Conservation (phyloP, 2,888 invertebrate species). For the Germaria angustata region DNA sequence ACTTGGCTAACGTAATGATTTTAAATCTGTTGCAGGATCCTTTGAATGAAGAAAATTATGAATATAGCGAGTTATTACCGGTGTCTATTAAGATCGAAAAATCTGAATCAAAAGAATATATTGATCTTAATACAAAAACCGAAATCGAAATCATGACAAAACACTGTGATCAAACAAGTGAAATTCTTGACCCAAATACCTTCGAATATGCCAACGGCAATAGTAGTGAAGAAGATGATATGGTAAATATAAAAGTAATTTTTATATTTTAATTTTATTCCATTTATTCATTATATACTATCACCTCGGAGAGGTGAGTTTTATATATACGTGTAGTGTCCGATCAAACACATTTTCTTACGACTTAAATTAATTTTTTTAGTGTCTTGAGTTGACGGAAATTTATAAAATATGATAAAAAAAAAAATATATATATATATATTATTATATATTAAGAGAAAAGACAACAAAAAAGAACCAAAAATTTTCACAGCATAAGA, state of each 20-base stretch:
- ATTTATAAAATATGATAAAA: no score
- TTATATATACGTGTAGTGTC: no score
- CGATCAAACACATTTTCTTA: no score
- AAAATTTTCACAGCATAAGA: no score
- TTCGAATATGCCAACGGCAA: background rate
- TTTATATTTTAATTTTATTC: no score
- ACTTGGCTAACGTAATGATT: background rate
- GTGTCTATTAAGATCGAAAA: slow-evolving; percentile 4
- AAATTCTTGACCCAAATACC: background rate
- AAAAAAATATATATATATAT: no score
- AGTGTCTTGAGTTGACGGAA: no score
- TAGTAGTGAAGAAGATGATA: slow-evolving; percentile 22
- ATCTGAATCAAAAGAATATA: background rate
- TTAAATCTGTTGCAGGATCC: slow-evolving; percentile 45
- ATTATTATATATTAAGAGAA: no score
- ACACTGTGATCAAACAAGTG: background rate
- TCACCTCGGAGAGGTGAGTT: no score
- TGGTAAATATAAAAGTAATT: slow-evolving; percentile 22
- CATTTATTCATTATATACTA: no score
- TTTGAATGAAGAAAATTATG: slow-evolving; percentile 34
- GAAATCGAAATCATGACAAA: background rate
- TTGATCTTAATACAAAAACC: background rate
- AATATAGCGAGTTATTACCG: background rate
- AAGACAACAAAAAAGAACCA: no score
- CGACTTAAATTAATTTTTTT: background rate